These are phyloP conservation scores for Atta cephalotes DNA, from an alignment of 1,140 invertebrate species.

Conservation along the genomic window DNA sequence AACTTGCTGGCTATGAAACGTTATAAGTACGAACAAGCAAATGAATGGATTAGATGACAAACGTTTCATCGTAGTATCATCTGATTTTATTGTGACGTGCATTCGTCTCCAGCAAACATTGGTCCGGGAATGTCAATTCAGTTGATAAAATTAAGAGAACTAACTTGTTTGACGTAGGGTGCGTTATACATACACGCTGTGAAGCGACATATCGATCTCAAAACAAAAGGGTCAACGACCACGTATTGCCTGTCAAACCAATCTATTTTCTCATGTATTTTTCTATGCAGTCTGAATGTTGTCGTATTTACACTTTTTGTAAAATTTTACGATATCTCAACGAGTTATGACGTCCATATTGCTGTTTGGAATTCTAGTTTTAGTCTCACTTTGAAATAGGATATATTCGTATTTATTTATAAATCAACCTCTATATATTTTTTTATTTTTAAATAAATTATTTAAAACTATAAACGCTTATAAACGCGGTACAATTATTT, in stretches of 20 bases:
- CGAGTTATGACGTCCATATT: background rate
- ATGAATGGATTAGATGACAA: conserved; percentile 23
- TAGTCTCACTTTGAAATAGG: background rate
- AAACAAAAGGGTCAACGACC: conserved; percentile 53
- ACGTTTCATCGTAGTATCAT: conserved; percentile 18
- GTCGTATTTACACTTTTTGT: conserved; percentile 21
- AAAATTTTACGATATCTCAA: conserved; percentile 20
- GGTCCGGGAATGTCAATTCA: background rate
- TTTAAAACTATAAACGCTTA: background rate
- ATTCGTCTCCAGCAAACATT: conserved; percentile 13
- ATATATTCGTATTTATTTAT: background rate
- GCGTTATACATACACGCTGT: background rate
- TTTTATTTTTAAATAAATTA: background rate
- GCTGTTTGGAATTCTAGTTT: conserved; percentile 3
- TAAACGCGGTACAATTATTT: no score
- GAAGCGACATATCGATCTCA: conserved; percentile 44
- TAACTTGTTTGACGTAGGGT: conserved; percentile 11
- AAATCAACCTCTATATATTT: background rate
- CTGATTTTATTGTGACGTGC: background rate
- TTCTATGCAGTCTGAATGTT: conserved; percentile 36
- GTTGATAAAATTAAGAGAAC: conserved; percentile 25
- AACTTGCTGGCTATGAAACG: background rate
- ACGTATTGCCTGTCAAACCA: conserved; percentile 31
- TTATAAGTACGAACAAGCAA: conserved; percentile 41
- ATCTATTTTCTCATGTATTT: conserved; percentile 43